These are phyloP conservation scores for Oreochromis aureus DNA, from an alignment of 2,113 vertebrate genomes.

Conservation along the genomic window DNA sequence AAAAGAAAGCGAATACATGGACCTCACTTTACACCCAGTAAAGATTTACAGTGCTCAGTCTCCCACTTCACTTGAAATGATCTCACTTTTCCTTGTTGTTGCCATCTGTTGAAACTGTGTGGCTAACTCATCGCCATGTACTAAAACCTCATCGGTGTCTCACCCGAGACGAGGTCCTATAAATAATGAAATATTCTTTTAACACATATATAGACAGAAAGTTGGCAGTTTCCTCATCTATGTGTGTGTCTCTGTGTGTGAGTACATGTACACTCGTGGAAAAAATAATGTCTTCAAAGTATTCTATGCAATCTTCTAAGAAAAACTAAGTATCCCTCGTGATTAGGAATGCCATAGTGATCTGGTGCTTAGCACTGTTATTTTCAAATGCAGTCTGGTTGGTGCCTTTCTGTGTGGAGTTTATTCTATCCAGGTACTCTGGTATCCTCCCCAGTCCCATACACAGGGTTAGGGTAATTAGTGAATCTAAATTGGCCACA, in stretches of 20 bases:
- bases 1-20: background rate
- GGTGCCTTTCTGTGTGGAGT: background rate
- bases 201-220: background rate
- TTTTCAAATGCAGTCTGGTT: background rate
- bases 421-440: background rate
- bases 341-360: background rate
- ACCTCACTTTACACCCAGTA: background rate
- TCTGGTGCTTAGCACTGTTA: background rate
- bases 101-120: background rate
- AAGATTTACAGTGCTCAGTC: background rate
- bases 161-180: background rate
- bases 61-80: background rate
- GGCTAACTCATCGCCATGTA: background rate
- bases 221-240: background rate
- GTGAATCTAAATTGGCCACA: background rate
- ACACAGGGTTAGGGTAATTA: background rate
- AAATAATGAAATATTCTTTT: background rate
- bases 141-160: background rate
- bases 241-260: background rate
- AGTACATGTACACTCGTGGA: fast-evolving
- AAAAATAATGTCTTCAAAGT: background rate
- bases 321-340: background rate
- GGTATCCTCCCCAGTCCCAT: background rate
- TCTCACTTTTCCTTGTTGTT: background rate
- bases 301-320: background rate